Evolutionary conservation across 2,113 vertebrate species (phyloP), one percentile per base, ranked within the genome.

Genomic region (Rhinoderma darwinii): DNA sequence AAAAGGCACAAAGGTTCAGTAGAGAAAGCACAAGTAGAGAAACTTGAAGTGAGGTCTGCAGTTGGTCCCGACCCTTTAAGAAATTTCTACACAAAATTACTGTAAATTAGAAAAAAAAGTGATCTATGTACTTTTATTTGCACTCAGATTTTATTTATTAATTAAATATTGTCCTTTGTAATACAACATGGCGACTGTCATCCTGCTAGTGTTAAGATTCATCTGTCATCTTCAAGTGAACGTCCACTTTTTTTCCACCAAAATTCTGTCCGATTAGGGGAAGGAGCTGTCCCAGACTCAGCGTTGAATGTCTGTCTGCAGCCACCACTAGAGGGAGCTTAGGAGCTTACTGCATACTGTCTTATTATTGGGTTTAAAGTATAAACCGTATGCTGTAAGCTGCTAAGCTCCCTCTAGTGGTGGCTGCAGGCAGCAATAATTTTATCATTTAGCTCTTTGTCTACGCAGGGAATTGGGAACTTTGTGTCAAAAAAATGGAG

Each of bases 1-100:
- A 35, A 66, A 63, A 79, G 74, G 84, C 84, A 79, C 84, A 86
- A 70, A 68, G 41, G 15, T 70, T 39, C 8, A 32, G 35, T 4
- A 51, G 18, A 39, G 20, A 79, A 79, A 86, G 84, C 84, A 86
- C 84, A 86, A 10, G n/a, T n/a, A n/a, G 50, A 44, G 18, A 44
- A 66, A 50, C 32, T 72, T 22, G 15, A 51, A 50, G 82, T 2
- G 5, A 70, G 43, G 44, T 50, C 66, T 30, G 1, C 17, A 5
- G 27, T 17, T 27, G 32, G 6, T 22, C 32, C 44, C 47, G 14
- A 59, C n/a, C 56, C 18, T 25, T 59, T 5, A 20, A 25, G 27
- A 66, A 17, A 56, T 20, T 63, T 10, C 10, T 37, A 20, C 1
- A 39, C 5, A 37, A 37, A 70, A 39, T 37, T 20, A 14, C 17